These are phyloP conservation scores for Larimichthys crocea DNA, from an alignment of 2,113 vertebrate species.

Conservation along the genomic window DNA sequence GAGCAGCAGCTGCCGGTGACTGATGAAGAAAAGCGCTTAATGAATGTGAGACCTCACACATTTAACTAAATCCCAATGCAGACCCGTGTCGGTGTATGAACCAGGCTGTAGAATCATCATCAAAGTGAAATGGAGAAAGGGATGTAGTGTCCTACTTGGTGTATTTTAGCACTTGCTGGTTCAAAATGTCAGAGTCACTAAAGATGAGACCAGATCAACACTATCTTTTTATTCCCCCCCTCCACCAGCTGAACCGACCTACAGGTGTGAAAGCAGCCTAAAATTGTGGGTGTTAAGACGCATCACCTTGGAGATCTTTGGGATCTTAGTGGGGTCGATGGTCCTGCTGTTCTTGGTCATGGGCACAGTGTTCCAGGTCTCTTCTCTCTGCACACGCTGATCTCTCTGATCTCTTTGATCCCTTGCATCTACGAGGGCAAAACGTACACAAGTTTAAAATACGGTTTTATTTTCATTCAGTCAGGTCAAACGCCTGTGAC, in stretches of 20 bases:
- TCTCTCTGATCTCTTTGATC: constrained; percentile 90
- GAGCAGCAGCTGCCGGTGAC: neutral
- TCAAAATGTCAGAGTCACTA: neutral
- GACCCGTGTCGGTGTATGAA: constrained; percentile 2
- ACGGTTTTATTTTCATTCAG: neutral
- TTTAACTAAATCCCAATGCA: constrained; percentile 1
- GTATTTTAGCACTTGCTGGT: neutral
- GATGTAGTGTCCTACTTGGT: neutral
- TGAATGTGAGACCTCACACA: neutral
- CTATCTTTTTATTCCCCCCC: neutral
- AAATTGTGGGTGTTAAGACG: neutral
- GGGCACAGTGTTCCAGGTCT: constrained; percentile 98
- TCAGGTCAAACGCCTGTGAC: neutral
- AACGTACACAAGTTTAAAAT: no score
- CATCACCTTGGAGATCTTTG: constrained; percentile 97
- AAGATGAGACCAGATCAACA: neutral
- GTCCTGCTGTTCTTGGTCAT: constrained; percentile 96
- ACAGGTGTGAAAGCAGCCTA: neutral
- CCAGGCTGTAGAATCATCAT: neutral
- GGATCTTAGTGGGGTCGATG: constrained; percentile 97
- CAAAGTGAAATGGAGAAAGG: neutral
- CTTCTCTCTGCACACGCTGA: constrained; percentile 86
- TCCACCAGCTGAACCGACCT: neutral
- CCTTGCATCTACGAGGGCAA: constrained; percentile 43
- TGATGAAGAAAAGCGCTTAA: neutral